Evolutionary conservation across 2,888 invertebrate genomes (phyloP).

Genomic region (Drosophila merina): DNA sequence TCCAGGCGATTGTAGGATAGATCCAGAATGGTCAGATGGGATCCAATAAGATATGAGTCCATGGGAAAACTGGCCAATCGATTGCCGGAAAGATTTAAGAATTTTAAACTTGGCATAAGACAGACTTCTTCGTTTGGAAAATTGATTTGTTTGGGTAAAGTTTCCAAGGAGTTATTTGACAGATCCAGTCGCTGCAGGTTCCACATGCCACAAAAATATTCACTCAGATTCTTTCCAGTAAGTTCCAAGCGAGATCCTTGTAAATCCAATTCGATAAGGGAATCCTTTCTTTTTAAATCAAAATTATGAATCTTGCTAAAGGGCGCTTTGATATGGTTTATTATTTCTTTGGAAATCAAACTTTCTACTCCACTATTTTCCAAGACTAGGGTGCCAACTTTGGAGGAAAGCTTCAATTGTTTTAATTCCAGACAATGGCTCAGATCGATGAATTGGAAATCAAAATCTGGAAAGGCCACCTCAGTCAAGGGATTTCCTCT

Average conservation of each 20-base stretch:
- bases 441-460: conserved; percentile 72
- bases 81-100: conserved; percentile 77
- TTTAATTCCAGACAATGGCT: conserved; percentile 61
- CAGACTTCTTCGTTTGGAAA: conserved; percentile 34
- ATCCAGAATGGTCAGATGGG: conserved; percentile 68
- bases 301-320: conserved; percentile 70
- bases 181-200: conserved; percentile 77
- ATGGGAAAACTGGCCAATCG: conserved; percentile 54
- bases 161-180: conserved; percentile 70
- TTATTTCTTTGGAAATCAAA: conserved; percentile 61
- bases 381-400: conserved; percentile 65
- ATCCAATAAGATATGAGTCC: conserved; percentile 62
- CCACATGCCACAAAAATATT: conserved; percentile 71
- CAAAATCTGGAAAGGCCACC: conserved; percentile 44
- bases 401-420: conserved; percentile 56
- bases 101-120: conserved; percentile 68
- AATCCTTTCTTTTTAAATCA: conserved; percentile 64
- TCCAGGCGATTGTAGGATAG: conserved; percentile 72
- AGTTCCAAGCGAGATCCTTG: conserved; percentile 66
- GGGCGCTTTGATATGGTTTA: conserved; percentile 62
- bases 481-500: conserved; percentile 71
- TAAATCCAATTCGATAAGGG: conserved; percentile 75
- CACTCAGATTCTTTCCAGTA: conserved; percentile 42
- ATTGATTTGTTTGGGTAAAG: conserved; percentile 44
- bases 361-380: conserved; percentile 58